Evolutionary conservation across 1,140 invertebrate species (phyloP).

Genomic region (Belonocnema kinseyi): DNA sequence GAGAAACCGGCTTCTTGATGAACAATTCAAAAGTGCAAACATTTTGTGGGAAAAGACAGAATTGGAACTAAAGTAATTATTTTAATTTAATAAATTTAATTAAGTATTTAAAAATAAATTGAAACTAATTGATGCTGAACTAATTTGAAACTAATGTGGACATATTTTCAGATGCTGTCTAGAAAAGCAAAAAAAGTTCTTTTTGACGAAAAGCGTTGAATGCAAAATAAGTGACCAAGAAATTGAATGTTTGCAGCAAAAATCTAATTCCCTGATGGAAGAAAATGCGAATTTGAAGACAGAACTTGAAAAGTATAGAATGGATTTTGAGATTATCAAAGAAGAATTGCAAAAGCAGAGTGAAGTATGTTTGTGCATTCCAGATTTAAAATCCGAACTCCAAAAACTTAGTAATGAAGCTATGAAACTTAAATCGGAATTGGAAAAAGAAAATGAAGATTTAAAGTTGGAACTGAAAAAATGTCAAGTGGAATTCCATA

Average conservation of each 20-base stretch:
- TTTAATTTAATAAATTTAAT: constrained; percentile 33
- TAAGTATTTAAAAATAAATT: constrained; percentile 32
- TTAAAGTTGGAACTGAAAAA: constrained; percentile 31
- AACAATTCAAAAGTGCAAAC: constrained; percentile 48
- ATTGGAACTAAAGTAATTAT: constrained; percentile 53
- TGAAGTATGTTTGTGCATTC: neutral
- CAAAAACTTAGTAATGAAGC: neutral
- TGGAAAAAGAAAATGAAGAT: constrained; percentile 34
- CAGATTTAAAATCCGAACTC: neutral
- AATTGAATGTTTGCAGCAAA: constrained; percentile 32
- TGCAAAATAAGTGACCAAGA: constrained; percentile 42
- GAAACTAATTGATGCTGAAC: constrained; percentile 1
- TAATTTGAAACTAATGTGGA: too few relatives aligned
- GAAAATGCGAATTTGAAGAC: constrained; percentile 58
- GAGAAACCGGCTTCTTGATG: constrained; percentile 53
- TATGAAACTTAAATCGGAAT: constrained; percentile 22
- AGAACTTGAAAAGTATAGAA: constrained; percentile 51
- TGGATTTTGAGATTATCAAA: constrained; percentile 58
- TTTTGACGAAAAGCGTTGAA: constrained; percentile 18
- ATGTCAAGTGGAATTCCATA: constrained; percentile 40
- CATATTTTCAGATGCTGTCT: constrained; percentile 4
- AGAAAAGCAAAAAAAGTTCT: neutral
- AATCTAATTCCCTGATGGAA: constrained; percentile 41
- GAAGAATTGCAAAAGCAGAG: constrained; percentile 57
- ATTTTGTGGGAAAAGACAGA: constrained; percentile 52